phyloP scores from a whole-genome alignment of 2,797 vertebrate genomes.

The Potorous gilbertii region DNA sequence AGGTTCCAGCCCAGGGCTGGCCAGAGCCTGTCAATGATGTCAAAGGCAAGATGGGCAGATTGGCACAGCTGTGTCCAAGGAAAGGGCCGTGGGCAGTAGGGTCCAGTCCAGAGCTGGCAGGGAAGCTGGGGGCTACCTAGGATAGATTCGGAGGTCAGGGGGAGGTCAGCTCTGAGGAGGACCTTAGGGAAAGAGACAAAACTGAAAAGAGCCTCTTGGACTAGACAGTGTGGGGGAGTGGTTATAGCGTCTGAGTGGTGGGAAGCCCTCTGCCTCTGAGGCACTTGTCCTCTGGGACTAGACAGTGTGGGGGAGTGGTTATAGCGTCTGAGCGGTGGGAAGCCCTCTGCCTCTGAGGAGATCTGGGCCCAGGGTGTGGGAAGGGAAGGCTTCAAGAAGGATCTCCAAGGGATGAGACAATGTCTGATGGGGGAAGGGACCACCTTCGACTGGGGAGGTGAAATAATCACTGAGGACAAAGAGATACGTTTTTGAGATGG shows the following conservation, averaged over 20 bases:
- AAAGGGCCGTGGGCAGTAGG: not conserved
- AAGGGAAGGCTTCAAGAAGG: not conserved
- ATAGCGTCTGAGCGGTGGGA: not conserved
- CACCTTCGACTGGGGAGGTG: not conserved
- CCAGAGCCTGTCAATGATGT: not conserved
- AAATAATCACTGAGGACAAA: conserved; percentile 34
- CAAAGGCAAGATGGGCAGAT: not conserved
- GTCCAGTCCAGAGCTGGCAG: not conserved
- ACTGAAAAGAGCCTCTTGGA: not conserved
- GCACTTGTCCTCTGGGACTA: not conserved
- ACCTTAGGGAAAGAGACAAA: not conserved
- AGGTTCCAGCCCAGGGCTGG: conserved; percentile 46
- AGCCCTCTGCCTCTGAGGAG: not conserved
- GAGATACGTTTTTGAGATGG: conserved; percentile 46
- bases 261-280: too few species aligned
- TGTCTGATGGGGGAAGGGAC: not conserved
- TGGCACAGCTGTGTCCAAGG: not conserved
- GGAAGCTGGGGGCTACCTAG: not conserved
- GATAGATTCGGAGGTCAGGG: not conserved
- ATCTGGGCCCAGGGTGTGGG: not conserved
- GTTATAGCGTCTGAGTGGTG: too few species aligned
- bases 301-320: not conserved
- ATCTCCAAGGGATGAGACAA: not conserved
- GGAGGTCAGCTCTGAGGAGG: not conserved
- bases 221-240: too few species aligned